Conservation (phyloP, 2,888 invertebrate genomes). For the Ellobium chinense region DNA sequence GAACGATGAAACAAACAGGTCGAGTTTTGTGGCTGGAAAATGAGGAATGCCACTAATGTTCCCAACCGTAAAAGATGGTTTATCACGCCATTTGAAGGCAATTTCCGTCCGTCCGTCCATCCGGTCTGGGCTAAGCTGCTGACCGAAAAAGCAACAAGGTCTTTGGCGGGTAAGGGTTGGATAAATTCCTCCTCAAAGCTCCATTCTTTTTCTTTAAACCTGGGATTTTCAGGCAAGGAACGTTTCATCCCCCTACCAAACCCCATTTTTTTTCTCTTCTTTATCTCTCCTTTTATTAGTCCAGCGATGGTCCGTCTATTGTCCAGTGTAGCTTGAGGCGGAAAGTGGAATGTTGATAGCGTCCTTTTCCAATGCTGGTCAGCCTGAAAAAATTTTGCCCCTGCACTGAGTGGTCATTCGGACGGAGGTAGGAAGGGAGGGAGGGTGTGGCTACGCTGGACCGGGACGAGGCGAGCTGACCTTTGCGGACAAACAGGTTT, state of each 20-base stretch:
- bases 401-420: not conserved
- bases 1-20: too few species aligned
- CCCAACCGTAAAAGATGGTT: not conserved
- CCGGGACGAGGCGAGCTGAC: not conserved
- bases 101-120: not conserved
- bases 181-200: too few species aligned
- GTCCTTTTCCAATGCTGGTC: not conserved
- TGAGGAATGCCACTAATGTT: not conserved
- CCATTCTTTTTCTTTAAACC: too few species aligned
- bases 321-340: not conserved
- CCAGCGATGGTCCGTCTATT: not conserved
- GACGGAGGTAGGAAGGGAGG: not conserved
- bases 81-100: not conserved
- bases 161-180: too few species aligned
- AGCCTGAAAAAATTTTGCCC: not conserved
- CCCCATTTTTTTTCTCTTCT: not conserved
- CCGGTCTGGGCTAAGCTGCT: not conserved
- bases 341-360: not conserved
- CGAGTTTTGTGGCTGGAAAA: too few species aligned
- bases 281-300: not conserved
- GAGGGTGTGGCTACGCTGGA: not conserved
- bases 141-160: too few species aligned
- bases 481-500: not conserved
- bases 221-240: too few species aligned
- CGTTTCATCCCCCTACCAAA: too few species aligned